A percentile compares a stretch with the other conserved stretches of the same genome.
phyloP scores from a whole-genome alignment of 1,140 invertebrate genomes.

The Steinernema khuongi region DNA sequence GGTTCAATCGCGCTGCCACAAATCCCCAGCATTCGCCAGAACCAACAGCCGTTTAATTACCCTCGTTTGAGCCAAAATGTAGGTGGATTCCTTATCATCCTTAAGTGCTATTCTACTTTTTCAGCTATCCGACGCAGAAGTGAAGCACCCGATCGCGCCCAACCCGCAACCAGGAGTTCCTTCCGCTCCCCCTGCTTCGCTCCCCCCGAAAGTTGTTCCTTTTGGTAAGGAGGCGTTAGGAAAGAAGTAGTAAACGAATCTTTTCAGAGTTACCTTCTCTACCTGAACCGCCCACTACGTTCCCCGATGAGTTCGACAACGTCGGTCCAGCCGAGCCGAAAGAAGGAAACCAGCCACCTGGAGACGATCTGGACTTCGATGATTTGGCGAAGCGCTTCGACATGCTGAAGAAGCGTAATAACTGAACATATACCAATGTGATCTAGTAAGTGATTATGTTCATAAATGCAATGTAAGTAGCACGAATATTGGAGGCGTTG shows the following conservation, averaged over 20 bases:
- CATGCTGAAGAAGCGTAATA: slow-evolving; percentile 38
- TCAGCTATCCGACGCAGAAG: not conserved
- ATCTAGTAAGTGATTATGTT: no score
- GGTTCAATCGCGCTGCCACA: slow-evolving; percentile 14
- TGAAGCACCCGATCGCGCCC: not conserved
- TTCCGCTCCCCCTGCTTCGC: not conserved
- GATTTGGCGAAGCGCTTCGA: slow-evolving; percentile 40
- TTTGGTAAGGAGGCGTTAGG: not conserved
- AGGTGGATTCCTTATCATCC: slow-evolving; percentile 1
- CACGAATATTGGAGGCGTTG: no score
- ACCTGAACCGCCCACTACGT: slow-evolving; percentile 47
- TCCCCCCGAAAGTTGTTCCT: slow-evolving; percentile 2
- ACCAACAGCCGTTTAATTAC: not conserved
- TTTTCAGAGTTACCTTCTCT: slow-evolving; percentile 48
- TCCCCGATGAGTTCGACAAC: not conserved
- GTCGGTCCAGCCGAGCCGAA: slow-evolving; percentile 1
- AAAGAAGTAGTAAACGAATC: slow-evolving; percentile 15
- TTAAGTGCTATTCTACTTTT: not conserved
- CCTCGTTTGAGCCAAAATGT: not conserved
- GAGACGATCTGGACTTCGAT: slow-evolving; percentile 37
- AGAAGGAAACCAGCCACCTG: not conserved
- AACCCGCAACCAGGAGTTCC: not conserved
- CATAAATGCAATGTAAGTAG: no score
- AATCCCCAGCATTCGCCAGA: not conserved
- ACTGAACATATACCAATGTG: not conserved